Evolutionary conservation across 1,140 invertebrate genomes (phyloP), one percentile per base, ranked within the genome.

Genomic region (Steinernema feltiae): DNA sequence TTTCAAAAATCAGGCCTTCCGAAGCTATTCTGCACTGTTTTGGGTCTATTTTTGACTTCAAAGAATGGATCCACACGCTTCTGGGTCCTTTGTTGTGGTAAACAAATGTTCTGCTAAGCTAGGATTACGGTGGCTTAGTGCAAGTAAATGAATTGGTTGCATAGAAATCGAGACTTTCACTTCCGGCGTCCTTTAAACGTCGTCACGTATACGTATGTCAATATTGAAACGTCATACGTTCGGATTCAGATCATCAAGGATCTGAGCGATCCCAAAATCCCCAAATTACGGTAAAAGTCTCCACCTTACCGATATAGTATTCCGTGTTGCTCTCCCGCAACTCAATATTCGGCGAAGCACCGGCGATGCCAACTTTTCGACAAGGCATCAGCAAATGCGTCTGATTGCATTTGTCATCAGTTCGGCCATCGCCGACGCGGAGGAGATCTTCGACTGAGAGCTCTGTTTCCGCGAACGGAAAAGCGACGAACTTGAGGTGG

Each of bases 231-330:
- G n/a, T n/a, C n/a, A n/a, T n/a, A n/a, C n/a, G n/a, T n/a, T n/a
- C n/a, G n/a, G n/a, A n/a, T n/a, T n/a, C n/a, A n/a, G n/a, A n/a
- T n/a, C n/a, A n/a, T n/a, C n/a, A n/a, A n/a, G n/a, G n/a, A n/a
- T n/a, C n/a, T n/a, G n/a, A n/a, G n/a, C n/a, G n/a, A n/a, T 41
- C 35, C 7, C 35, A 7, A 41, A 7, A 7, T 41, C 35, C 35
- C 35, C 35, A 41, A 7, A 18, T 41, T 41, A 41, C 35, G 35
- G 35, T 41, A 41, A 41, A 7, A 41, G 18, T 41, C 53, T 27
- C 53, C 53, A 63, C 15, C 53, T 63, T 63, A 63, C 53, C 53
- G 24, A 63, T 63, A 21, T 63, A 63, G 53, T 63, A 63, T 3
- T 63, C 53, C 3, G 53, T 63, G 53, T 63, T 63, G 53, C 24